A percentile compares a stretch with the other conserved stretches of the same genome.
phyloP scores from a whole-genome alignment of 2,888 invertebrate genomes.

The Sesamia inferens region DNA sequence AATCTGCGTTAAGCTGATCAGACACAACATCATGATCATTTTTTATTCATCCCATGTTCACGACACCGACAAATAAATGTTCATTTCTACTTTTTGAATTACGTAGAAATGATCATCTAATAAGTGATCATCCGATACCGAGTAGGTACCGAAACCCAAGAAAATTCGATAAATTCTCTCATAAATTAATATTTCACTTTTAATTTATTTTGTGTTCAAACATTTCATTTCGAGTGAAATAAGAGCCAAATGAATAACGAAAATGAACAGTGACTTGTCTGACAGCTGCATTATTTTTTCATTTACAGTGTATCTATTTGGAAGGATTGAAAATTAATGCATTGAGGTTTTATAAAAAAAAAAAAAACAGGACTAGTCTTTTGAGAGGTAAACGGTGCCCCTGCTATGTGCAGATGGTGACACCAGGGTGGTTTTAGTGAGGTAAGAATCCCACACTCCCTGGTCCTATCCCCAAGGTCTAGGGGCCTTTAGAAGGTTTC shows the following conservation, averaged over 20 bases:
- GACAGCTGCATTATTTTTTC: neutral
- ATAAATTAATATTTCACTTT: neutral
- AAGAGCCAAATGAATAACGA: neutral
- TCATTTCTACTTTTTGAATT: too few species aligned
- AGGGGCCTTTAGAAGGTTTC: too few species aligned
- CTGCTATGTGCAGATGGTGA: too few species aligned
- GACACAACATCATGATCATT: neutral
- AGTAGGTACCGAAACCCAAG: neutral
- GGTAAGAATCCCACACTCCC: too few species aligned
- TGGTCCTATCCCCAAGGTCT: too few species aligned
- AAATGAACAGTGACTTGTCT: neutral
- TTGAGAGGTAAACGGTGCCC: too few species aligned
- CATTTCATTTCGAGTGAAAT: neutral
- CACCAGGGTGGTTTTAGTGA: too few species aligned
- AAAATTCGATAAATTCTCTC: neutral
- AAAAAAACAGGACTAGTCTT: too few species aligned
- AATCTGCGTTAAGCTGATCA: neutral
- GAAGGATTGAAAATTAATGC: neutral
- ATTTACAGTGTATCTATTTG: neutral
- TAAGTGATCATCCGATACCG: neutral
- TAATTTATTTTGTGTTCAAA: neutral
- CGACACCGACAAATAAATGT: neutral
- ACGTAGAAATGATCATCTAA: neutral
- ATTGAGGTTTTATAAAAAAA: neutral
- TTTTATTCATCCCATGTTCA: neutral